Evolutionary conservation across 2,888 invertebrate species (phyloP).

Genomic region (Eucera pruinosa): DNA sequence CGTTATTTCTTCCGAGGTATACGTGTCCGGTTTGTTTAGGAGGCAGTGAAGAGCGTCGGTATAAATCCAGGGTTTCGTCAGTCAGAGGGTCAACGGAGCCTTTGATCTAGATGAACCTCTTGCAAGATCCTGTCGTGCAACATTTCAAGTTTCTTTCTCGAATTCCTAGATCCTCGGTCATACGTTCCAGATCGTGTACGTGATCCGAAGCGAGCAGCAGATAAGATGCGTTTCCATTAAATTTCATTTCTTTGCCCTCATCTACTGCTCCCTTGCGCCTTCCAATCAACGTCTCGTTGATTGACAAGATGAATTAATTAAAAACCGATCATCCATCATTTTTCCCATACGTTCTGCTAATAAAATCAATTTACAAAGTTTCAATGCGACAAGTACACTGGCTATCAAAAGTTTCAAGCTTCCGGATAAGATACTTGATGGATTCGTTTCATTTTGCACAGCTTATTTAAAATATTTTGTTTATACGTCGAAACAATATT

Average conservation of each 20-base stretch:
- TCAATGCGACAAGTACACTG: not conserved
- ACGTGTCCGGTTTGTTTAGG: constrained; percentile 52
- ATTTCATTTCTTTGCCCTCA: constrained; percentile 34
- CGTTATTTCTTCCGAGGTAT: constrained; percentile 42
- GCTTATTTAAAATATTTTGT: too few species aligned
- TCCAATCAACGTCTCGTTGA: constrained; percentile 28
- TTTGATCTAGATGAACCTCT: constrained; percentile 71
- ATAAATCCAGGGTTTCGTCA: constrained; percentile 65
- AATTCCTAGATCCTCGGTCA: constrained; percentile 70
- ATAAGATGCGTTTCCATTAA: constrained; percentile 45
- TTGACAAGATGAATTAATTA: constrained; percentile 42
- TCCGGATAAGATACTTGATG: too few species aligned
- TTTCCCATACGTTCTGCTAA: not conserved
- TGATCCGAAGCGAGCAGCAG: constrained; percentile 50
- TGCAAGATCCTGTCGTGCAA: constrained; percentile 62
- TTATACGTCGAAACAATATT: too few species aligned
- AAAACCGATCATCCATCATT: not conserved
- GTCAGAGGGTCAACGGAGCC: constrained; percentile 60
- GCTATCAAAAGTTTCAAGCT: too few species aligned
- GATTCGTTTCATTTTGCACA: too few species aligned
- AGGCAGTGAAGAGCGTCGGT: constrained; percentile 47
- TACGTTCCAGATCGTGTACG: constrained; percentile 58
- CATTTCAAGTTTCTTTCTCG: constrained; percentile 68
- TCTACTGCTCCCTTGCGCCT: constrained; percentile 1
- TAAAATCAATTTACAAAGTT: not conserved